A percentile compares a stretch with the other conserved stretches of the same genome.
Conservation (phyloP, 2,113 vertebrate species). For the Anser cygnoides region DNA sequence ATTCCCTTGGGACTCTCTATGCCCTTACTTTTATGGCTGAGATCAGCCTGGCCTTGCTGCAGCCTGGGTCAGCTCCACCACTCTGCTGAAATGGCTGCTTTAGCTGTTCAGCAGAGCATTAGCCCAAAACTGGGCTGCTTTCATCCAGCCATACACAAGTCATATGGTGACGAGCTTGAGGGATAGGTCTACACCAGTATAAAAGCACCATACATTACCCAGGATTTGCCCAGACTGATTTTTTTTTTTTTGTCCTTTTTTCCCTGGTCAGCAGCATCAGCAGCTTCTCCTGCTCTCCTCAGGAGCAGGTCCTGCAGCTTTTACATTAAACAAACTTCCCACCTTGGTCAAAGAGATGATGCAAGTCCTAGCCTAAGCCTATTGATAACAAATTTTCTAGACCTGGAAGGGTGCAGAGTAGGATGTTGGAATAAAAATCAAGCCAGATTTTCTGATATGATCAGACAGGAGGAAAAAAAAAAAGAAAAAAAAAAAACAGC, state of each 20-base stretch:
- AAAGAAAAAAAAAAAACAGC: background rate
- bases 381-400: background rate
- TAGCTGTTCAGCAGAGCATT: background rate
- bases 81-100: background rate
- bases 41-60: background rate
- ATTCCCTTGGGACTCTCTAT: background rate
- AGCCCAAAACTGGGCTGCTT: background rate
- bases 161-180: background rate
- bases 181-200: background rate
- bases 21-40: background rate
- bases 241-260: background rate
- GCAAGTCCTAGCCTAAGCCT: background rate
- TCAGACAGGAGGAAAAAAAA: constrained; percentile 32
- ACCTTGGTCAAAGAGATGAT: background rate
- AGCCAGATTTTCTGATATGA: constrained; percentile 27
- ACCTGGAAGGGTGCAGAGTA: background rate
- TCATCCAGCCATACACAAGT: background rate
- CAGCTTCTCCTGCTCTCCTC: background rate
- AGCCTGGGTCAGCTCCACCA: background rate
- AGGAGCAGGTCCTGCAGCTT: background rate
- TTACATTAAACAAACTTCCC: background rate
- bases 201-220: background rate
- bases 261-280: background rate
- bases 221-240: background rate
- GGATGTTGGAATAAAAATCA: constrained; percentile 26